Percentiles rank a stretch among this genome's conserved stretches.
These are phyloP conservation scores for Patiria miniata DNA, from an alignment of 35 echinoderm and acorn worm species.

Conservation along the genomic window DNA sequence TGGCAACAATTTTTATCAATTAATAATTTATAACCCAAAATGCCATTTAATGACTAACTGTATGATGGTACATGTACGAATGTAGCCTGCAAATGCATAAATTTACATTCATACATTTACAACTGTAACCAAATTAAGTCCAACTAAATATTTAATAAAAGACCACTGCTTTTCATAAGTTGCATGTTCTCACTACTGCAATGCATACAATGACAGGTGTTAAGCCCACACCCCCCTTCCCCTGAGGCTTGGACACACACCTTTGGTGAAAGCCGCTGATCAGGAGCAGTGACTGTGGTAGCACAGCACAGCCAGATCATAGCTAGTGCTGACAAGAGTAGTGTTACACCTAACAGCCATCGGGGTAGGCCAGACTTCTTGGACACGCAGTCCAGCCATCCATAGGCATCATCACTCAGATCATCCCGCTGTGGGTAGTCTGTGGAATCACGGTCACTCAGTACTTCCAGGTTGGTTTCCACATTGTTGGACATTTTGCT, in stretches of 20 bases:
- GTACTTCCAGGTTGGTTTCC: slow-evolving; percentile 87
- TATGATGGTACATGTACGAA: too few relatives aligned
- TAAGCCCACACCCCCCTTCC: too few relatives aligned
- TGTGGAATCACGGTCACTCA: slow-evolving; percentile 52
- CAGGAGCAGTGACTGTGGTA: slow-evolving; percentile 85
- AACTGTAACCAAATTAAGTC: too few relatives aligned
- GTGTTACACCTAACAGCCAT: slow-evolving; percentile 81
- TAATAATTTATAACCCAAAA: too few relatives aligned
- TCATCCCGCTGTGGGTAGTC: slow-evolving; percentile 27
- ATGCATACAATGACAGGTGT: too few relatives aligned
- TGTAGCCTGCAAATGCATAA: too few relatives aligned
- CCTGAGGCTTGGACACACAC: slow-evolving; percentile 41
- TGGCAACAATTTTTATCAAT: too few relatives aligned
- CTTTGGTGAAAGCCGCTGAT: slow-evolving; percentile 54
- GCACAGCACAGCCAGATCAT: slow-evolving; percentile 94
- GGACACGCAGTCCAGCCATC: slow-evolving; percentile 91
- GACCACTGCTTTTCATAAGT: too few relatives aligned
- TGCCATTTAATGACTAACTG: too few relatives aligned
- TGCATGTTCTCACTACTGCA: too few relatives aligned
- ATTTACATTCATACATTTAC: too few relatives aligned
- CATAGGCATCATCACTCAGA: slow-evolving; percentile 43
- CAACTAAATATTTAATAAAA: too few relatives aligned
- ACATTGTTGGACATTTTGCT: slow-evolving; percentile 37
- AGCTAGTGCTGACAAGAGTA: slow-evolving; percentile 85
- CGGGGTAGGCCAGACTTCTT: slow-evolving; percentile 86